Conservation (phyloP, 2,888 invertebrate species). For the Aricia artaxerxes region DNA sequence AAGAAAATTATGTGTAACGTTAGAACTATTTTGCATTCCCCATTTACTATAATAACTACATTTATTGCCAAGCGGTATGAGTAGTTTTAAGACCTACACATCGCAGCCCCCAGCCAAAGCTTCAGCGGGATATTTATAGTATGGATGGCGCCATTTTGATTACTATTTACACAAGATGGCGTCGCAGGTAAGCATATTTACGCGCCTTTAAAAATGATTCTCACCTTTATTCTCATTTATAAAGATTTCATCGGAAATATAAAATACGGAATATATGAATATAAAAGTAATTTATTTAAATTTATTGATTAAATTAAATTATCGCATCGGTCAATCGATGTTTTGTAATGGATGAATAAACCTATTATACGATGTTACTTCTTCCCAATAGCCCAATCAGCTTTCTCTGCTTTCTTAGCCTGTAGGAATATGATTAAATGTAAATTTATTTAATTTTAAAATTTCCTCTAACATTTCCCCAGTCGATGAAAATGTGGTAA, state of each 20-base stretch:
- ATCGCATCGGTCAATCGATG: slow-evolving; percentile 49
- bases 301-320: slow-evolving; percentile 58
- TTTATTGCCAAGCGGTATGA: slow-evolving; percentile 57
- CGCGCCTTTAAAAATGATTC: slow-evolving; percentile 58
- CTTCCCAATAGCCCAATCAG: slow-evolving; percentile 85
- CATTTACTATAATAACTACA: slow-evolving; percentile 37
- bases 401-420: slow-evolving; percentile 89
- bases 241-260: slow-evolving; percentile 49
- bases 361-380: slow-evolving; percentile 64
- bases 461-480: slow-evolving; percentile 16
- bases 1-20: background rate
- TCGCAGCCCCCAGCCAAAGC: slow-evolving; percentile 43
- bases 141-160: slow-evolving; percentile 34
- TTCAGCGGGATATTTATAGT: slow-evolving; percentile 39
- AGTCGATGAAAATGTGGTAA: background rate
- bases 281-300: slow-evolving; percentile 61
- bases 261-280: slow-evolving; percentile 51
- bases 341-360: slow-evolving; percentile 48
- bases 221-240: slow-evolving; percentile 59
- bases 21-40: slow-evolving; percentile 23
- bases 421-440: slow-evolving; percentile 76
- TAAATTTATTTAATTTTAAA: slow-evolving; percentile 40
- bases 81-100: slow-evolving; percentile 43
- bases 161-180: slow-evolving; percentile 38
- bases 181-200: slow-evolving; percentile 53